These are phyloP conservation scores for Tenualosa ilisha DNA, from an alignment of 2,797 vertebrate genomes.

Conservation along the genomic window DNA sequence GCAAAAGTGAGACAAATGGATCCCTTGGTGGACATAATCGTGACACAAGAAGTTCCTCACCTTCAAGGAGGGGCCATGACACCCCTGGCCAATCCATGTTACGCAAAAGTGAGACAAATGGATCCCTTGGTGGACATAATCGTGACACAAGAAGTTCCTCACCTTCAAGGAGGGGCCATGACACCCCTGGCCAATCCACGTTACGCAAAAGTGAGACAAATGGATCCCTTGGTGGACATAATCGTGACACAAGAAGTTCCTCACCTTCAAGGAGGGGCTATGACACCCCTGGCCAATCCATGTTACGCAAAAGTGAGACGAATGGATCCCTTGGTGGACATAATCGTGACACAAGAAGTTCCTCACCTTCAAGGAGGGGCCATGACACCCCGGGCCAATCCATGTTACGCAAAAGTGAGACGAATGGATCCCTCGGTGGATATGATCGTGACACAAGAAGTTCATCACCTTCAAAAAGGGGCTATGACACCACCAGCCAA, in stretches of 20 bases:
- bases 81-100: conserved; percentile 45
- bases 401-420: conserved; percentile 56
- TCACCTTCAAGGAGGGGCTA: conserved; percentile 51
- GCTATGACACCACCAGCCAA: neutral
- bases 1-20: conserved; percentile 36
- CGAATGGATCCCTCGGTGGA: neutral
- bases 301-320: conserved; percentile 56
- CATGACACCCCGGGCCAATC: conserved; percentile 49
- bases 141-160: conserved; percentile 43
- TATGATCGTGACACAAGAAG: conserved; percentile 44
- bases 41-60: neutral
- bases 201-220: conserved; percentile 55
- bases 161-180: conserved; percentile 53
- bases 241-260: conserved; percentile 43
- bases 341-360: conserved; percentile 43
- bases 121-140: neutral
- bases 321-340: neutral
- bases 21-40: neutral
- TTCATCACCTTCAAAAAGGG: neutral
- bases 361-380: conserved; percentile 50
- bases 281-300: conserved; percentile 49
- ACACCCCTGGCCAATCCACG: conserved; percentile 48
- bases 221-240: neutral
- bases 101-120: conserved; percentile 53
- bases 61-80: conserved; percentile 57